Evolutionary conservation across 2,888 invertebrate species (phyloP), one percentile per base, ranked within the genome.

Genomic region (Dolichopus griseipennis): DNA sequence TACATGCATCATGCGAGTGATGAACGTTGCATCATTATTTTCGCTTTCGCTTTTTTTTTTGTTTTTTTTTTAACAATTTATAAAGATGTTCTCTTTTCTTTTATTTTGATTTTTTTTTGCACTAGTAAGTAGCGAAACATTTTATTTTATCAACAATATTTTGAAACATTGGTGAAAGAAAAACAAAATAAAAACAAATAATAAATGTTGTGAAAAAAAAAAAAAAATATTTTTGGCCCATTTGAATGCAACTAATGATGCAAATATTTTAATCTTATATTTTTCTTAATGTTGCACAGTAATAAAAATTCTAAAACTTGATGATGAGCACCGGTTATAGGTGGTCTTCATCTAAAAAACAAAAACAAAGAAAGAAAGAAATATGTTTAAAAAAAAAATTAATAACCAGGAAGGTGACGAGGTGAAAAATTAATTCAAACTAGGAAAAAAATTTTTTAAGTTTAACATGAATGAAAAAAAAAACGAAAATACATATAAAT

Each of bases 341-440:
- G 52, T 52, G 52, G 52, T 52, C 52, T 52, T 12, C 15, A 18
- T n/a, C n/a, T n/a, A n/a, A n/a, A n/a, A n/a, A n/a, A 52, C 6
- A 52, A 18, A 52, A 18, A 52, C 52, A 52, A 52, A 12, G 18
- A 52, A 6, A 15, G 3, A 43, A 43, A 4, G 18, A n/a, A 15
- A 52, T 12, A 52, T 5, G 18, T n/a, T n/a, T 18, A 6, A 52
- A 52, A 52, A 52, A 12, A 18, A 52, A 18, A 52, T 52, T 52
- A 52, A 52, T 52, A 52, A 52, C 52, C 52, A 52, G 52, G 52
- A 52, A 52, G 52, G 52, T 52, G 52, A 52, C 52, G 64, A 52
- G 67, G 67, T 64, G 65, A 67, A 65, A 67, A 67, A 67, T 67
- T 34, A 41, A 52, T 65, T 67, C 43, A 41, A 62, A 64, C 67